phyloP scores from a whole-genome alignment of 2,113 vertebrate genomes.

The Thamnaconus septentrionalis region DNA sequence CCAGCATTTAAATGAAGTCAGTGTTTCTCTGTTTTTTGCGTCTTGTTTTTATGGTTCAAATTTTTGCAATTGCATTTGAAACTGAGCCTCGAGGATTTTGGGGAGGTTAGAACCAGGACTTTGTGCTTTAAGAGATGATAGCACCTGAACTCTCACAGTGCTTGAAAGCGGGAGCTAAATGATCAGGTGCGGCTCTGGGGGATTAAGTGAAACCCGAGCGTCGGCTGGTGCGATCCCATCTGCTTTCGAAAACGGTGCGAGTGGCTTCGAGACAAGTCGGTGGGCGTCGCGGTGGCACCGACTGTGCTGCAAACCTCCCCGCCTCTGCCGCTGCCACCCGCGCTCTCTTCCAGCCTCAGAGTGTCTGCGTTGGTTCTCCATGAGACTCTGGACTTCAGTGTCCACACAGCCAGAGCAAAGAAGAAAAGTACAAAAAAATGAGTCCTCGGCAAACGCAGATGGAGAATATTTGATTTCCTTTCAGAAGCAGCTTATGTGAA shows the following conservation, averaged over 20 bases:
- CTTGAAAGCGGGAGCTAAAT: neutral
- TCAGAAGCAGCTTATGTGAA: slow-evolving; percentile 39
- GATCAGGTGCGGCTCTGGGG: slow-evolving; percentile 1
- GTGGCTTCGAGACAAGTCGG: neutral
- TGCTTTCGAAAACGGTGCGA: too few relatives aligned
- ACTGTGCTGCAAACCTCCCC: slow-evolving; percentile 31
- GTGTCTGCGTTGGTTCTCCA: slow-evolving; percentile 18
- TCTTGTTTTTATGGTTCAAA: too few relatives aligned
- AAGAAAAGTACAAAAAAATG: slow-evolving; percentile 23
- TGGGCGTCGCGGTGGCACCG: slow-evolving; percentile 19
- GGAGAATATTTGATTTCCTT: slow-evolving; percentile 32
- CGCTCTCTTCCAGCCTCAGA: slow-evolving; percentile 33
- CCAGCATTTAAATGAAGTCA: too few relatives aligned
- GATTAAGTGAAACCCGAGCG: slow-evolving; percentile 21
- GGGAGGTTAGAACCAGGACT: too few relatives aligned
- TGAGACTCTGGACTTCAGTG: slow-evolving; percentile 26
- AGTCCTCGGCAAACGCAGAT: slow-evolving; percentile 18
- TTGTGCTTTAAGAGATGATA: too few relatives aligned
- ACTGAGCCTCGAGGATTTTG: too few relatives aligned
- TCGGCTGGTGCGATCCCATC: too few relatives aligned
- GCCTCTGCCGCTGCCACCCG: slow-evolving; percentile 23
- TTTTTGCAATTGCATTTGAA: too few relatives aligned
- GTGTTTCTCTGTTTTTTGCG: too few relatives aligned
- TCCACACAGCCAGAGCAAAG: neutral
- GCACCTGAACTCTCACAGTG: too few relatives aligned